phyloP scores from a whole-genome alignment of 2,888 invertebrate genomes.

The Euspilapteryx auroguttella region DNA sequence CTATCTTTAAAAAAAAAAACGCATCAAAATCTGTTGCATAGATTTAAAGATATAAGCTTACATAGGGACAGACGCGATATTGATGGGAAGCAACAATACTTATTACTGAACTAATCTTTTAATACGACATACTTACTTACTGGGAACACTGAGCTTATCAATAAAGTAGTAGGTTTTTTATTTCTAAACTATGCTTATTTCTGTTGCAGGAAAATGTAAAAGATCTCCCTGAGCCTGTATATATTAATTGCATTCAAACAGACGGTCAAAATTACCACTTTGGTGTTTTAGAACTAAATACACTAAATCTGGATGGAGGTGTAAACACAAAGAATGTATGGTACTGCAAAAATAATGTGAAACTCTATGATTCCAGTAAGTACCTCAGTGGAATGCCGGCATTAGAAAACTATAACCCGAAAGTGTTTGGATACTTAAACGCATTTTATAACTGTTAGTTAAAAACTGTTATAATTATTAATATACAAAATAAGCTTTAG shows the following conservation, averaged over 20 bases:
- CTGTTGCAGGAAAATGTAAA: slow-evolving; percentile 58
- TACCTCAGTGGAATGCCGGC: slow-evolving; percentile 68
- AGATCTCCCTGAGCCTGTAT: slow-evolving; percentile 74
- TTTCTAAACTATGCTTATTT: too few species aligned
- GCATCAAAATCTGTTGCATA: too few species aligned
- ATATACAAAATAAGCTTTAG: slow-evolving; percentile 18
- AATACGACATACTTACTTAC: too few species aligned
- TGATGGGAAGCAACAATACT: too few species aligned
- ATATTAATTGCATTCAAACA: slow-evolving; percentile 81
- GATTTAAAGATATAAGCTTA: too few species aligned
- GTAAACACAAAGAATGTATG: slow-evolving; percentile 75
- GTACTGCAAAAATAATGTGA: slow-evolving; percentile 69
- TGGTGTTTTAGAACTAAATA: slow-evolving; percentile 82
- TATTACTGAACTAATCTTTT: too few species aligned
- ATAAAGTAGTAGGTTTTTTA: too few species aligned
- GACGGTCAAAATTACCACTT: slow-evolving; percentile 80
- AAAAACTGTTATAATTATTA: slow-evolving; percentile 13
- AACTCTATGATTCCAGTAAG: slow-evolving; percentile 66
- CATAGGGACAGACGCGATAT: too few species aligned
- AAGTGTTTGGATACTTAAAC: slow-evolving; percentile 75
- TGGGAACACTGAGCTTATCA: too few species aligned
- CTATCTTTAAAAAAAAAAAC: too few species aligned
- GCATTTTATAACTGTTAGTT: slow-evolving; percentile 75
- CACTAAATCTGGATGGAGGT: slow-evolving; percentile 64
- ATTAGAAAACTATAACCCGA: slow-evolving; percentile 75